A percentile compares a stretch with the other conserved stretches of the same genome.
These are phyloP conservation scores for Panurus biarmicus DNA, from an alignment of 2,113 vertebrate genomes.

Conservation along the genomic window DNA sequence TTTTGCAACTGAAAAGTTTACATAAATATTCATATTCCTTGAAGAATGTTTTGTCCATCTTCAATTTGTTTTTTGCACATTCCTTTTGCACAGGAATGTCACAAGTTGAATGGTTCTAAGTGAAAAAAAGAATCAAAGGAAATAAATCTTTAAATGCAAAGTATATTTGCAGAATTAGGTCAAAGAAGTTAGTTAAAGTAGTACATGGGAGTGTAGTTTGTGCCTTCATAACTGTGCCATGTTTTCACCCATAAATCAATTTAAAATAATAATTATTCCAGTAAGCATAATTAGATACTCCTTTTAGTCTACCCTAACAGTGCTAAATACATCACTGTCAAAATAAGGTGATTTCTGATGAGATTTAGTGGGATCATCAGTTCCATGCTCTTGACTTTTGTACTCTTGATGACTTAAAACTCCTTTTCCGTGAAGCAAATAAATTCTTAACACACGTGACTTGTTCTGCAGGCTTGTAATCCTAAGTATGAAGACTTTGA, in stretches of 20 bases:
- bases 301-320: background rate
- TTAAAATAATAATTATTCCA: background rate
- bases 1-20: background rate
- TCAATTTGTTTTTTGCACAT: background rate
- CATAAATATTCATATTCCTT: background rate
- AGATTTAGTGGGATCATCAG: background rate
- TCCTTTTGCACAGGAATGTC: background rate
- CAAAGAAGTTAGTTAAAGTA: background rate
- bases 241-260: background rate
- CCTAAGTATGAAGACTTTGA: conserved; percentile 86
- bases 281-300: background rate
- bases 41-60: background rate
- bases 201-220: background rate
- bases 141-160: background rate
- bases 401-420: background rate
- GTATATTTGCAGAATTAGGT: background rate
- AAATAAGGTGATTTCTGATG: background rate
- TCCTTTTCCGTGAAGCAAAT: background rate
- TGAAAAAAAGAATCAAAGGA: background rate
- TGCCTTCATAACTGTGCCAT: background rate
- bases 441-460: background rate
- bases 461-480: conserved; percentile 83
- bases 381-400: background rate
- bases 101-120: background rate
- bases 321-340: background rate